Conservation (phyloP, 2,888 invertebrate genomes). For the Ennomos quercinarius region DNA sequence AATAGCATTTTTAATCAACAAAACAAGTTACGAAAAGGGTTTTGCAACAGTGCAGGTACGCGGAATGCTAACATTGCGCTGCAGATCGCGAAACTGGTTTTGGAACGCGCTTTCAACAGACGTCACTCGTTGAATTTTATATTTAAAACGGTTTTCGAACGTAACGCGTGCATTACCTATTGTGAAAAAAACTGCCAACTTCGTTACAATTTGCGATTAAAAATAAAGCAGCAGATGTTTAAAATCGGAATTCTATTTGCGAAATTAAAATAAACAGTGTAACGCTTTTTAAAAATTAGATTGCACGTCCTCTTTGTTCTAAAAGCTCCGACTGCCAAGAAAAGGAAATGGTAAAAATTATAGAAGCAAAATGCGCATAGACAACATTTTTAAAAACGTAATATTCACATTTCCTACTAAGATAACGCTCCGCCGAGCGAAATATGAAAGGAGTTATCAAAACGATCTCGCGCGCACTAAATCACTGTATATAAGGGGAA, state of each 20-base stretch:
- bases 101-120: slow-evolving; percentile 47
- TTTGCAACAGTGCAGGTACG: slow-evolving; percentile 67
- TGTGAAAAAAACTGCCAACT: too few species aligned
- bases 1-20: slow-evolving; percentile 39
- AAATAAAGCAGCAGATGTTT: neutral
- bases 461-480: slow-evolving; percentile 83
- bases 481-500: slow-evolving; percentile 83
- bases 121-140: slow-evolving; percentile 30
- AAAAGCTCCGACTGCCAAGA: slow-evolving; percentile 50
- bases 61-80: slow-evolving; percentile 74
- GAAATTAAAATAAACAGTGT: slow-evolving; percentile 39
- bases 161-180: too few species aligned
- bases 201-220: neutral
- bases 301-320: slow-evolving; percentile 45
- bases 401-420: slow-evolving; percentile 77
- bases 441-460: slow-evolving; percentile 83
- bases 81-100: slow-evolving; percentile 65
- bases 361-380: slow-evolving; percentile 49
- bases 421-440: slow-evolving; percentile 79
- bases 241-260: slow-evolving; percentile 39
- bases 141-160: slow-evolving; percentile 20
- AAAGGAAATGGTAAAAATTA: slow-evolving; percentile 52
- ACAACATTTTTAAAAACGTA: slow-evolving; percentile 65
- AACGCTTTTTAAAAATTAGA: slow-evolving; percentile 38
- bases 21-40: slow-evolving; percentile 59